These are phyloP conservation scores for Philypnodon macrostomus DNA, from an alignment of 2,797 vertebrate genomes.

Conservation along the genomic window DNA sequence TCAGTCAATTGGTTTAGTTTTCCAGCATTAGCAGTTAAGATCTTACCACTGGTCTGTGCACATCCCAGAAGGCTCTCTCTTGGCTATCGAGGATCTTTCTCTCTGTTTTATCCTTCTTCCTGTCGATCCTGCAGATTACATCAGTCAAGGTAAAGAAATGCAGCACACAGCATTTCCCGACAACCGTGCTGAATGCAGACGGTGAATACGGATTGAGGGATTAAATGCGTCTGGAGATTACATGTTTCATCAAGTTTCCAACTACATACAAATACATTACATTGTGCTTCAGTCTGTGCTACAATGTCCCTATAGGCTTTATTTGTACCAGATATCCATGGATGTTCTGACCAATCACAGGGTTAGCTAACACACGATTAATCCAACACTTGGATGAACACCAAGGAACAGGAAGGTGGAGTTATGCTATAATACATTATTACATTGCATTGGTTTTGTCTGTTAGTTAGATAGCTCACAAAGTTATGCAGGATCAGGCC, in stretches of 20 bases:
- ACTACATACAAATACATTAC: not conserved
- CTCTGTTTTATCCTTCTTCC: slow-evolving; percentile 98
- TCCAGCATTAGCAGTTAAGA: not conserved
- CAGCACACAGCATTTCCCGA: not conserved
- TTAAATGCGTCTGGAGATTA: slow-evolving; percentile 1
- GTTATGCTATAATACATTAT: no score
- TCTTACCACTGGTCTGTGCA: slow-evolving; percentile 95
- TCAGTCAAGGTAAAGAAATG: slow-evolving; percentile 27
- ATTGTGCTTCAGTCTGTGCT: not conserved
- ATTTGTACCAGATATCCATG: no score
- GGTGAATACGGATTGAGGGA: not conserved
- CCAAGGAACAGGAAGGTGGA: no score
- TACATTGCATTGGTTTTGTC: no score
- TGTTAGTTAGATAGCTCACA: no score
- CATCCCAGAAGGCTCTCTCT: slow-evolving; percentile 98
- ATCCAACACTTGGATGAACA: no score
- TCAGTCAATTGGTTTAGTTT: slow-evolving; percentile 2
- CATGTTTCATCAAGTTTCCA: slow-evolving; percentile 9
- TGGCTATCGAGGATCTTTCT: slow-evolving; percentile 98
- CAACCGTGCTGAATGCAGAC: slow-evolving; percentile 1
- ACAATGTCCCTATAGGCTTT: not conserved
- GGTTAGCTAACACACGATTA: no score
- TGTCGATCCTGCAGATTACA: slow-evolving; percentile 87
- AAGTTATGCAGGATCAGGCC: no score
- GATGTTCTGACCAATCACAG: not conserved